Conservation (phyloP, 1,140 invertebrate species). For the Diachasmimorpha longicaudata region DNA sequence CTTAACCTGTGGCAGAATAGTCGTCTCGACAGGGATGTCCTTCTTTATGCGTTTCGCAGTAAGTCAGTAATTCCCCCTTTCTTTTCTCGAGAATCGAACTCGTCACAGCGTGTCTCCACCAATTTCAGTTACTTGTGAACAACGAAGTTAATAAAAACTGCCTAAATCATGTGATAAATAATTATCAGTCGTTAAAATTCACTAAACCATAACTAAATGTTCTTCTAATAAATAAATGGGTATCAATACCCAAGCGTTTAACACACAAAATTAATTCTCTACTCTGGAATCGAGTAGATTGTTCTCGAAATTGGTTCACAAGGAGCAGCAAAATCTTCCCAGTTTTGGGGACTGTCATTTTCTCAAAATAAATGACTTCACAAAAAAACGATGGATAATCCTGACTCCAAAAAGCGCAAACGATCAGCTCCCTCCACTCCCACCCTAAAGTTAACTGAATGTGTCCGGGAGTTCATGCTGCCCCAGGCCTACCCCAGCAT, state of each 20-base stretch:
- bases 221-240: too few relatives aligned
- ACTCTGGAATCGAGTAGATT: too few relatives aligned
- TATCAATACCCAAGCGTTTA: not conserved
- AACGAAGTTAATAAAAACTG: not conserved
- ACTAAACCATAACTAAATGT: not conserved
- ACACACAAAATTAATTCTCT: not conserved
- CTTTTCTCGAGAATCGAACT: not conserved
- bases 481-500: conserved; percentile 27
- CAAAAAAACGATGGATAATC: not conserved
- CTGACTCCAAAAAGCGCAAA: not conserved
- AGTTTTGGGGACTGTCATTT: too few relatives aligned
- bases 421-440: not conserved
- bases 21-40: not conserved
- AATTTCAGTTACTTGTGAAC: not conserved
- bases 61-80: not conserved
- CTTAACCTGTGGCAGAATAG: not conserved
- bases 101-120: not conserved
- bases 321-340: too few relatives aligned
- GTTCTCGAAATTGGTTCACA: too few relatives aligned
- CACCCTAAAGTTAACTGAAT: conserved; percentile 18
- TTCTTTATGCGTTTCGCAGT: not conserved
- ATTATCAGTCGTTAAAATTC: not conserved
- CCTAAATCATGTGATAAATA: not conserved
- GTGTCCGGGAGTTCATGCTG: conserved; percentile 28
- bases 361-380: not conserved